Evolutionary conservation across 2,797 vertebrate species (phyloP), one percentile per base, ranked within the genome.

Genomic region (Loriculus beryllinus): DNA sequence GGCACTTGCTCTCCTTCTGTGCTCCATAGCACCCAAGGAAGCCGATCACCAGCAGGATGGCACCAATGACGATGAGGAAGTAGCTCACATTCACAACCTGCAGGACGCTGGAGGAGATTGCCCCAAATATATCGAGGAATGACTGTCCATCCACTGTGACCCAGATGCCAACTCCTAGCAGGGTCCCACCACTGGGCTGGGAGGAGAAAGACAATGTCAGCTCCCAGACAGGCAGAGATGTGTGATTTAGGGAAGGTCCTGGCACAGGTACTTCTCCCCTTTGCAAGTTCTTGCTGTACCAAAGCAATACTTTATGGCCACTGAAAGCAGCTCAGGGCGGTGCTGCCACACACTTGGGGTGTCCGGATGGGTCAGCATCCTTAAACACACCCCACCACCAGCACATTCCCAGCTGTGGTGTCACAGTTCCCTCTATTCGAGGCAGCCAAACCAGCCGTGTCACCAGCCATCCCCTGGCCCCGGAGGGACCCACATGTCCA

Each of bases 91-190:
- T 98, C 94, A 99, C 96, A 29, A 98, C 98, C 87, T 98, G 98
- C 64, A 96, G 28, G 69, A 95, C 51, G 1, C 95, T 96, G 5
- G 92, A 47, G 4, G 98, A 98, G n/a, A 98, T 75, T 0, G 97
- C 15, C 22, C 98, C 98, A 69, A 99, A 97, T 69, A 98, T 76
- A 28, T 82, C 57, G 65, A 99, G 59, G 64, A 99, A 99, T 5
- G 98, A 98, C 10, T 62, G 3, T 16, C 95, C 97, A 7, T 98
- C 98, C n/a, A 98, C 96, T 2, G 80, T 97, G 54, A 98, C 98
- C 99, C 99, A 99, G 96, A 98, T 98, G 37, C 99, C 99, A 94
- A 98, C 96, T 52, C 97, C 98, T 67, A 99, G 81, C 79, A 99
- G 97, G 43, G 97, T 81, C 19, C 94, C 94, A 0, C 99, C 99